These are phyloP conservation scores for Martes flavigula DNA, from an alignment of 2,797 vertebrate species.

Conservation along the genomic window DNA sequence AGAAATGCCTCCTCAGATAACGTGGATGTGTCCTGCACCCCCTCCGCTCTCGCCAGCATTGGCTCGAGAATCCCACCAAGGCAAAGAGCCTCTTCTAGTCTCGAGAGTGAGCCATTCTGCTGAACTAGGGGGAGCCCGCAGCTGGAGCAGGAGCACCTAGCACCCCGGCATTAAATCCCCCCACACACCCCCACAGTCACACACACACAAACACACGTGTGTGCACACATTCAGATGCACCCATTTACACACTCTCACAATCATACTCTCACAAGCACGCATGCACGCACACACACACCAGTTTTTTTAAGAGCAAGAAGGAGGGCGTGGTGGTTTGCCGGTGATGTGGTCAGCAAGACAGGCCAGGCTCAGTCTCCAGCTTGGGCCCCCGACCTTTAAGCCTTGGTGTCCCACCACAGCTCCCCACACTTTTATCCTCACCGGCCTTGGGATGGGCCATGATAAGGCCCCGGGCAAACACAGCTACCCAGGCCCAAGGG, in stretches of 20 bases:
- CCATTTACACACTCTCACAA: too few relatives aligned
- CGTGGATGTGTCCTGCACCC: fast-evolving
- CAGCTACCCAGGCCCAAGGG: not conserved
- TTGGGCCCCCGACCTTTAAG: not conserved
- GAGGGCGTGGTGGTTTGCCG: not conserved
- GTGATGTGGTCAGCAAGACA: not conserved
- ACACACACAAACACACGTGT: not conserved
- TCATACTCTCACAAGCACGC: too few relatives aligned
- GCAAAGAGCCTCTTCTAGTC: not conserved
- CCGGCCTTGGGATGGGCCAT: not conserved
- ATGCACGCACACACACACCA: fast-evolving
- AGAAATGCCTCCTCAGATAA: not conserved
- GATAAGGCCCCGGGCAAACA: not conserved
- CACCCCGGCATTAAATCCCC: not conserved
- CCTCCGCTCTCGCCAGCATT: not conserved
- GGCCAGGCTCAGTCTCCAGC: too few relatives aligned
- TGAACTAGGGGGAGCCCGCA: not conserved
- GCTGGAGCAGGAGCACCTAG: not conserved
- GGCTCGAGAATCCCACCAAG: not conserved
- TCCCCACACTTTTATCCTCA: not conserved
- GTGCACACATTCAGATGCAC: too few relatives aligned
- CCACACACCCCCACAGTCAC: too few relatives aligned
- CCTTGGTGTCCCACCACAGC: not conserved
- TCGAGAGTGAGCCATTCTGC: not conserved
- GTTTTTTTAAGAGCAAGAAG: not conserved